Conservation (phyloP, 2,797 vertebrate genomes). For the Neosilurus hyrtlii region DNA sequence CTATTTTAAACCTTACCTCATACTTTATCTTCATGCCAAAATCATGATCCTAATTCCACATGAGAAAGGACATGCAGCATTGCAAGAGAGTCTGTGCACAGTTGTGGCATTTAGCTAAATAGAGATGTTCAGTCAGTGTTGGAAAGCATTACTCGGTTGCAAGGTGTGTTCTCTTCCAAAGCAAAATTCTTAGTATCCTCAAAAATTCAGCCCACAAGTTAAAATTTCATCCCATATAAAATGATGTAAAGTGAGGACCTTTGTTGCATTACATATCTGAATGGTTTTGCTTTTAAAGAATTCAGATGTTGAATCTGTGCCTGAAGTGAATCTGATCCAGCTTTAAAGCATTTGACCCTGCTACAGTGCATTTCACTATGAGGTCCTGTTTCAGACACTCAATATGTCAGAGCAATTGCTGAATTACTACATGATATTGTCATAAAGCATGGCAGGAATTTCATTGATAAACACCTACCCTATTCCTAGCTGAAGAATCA, state of each 20-base stretch:
- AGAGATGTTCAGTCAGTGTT: conserved; percentile 13
- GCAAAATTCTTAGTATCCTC: background rate
- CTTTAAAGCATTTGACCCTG: background rate
- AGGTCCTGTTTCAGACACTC: conserved; percentile 1
- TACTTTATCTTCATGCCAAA: conserved; percentile 57
- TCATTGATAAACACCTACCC: conserved; percentile 1
- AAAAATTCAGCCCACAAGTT: background rate
- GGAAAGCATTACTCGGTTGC: conserved; percentile 21
- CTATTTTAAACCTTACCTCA: conserved; percentile 63
- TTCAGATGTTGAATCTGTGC: background rate
- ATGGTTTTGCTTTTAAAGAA: background rate
- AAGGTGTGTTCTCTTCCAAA: conserved; percentile 6
- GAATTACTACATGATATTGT: background rate
- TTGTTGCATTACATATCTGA: background rate
- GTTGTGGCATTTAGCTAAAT: conserved; percentile 34
- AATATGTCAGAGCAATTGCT: background rate
- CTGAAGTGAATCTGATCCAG: background rate
- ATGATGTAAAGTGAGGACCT: background rate
- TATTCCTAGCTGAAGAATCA: background rate
- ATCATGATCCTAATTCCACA: conserved; percentile 47
- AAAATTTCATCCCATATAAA: background rate
- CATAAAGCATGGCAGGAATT: conserved; percentile 7
- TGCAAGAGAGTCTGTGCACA: conserved; percentile 41
- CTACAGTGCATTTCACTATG: background rate
- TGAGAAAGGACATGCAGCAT: conserved; percentile 45